Conservation (phyloP, 2,888 invertebrate species). For the Steinernema scapterisci region DNA sequence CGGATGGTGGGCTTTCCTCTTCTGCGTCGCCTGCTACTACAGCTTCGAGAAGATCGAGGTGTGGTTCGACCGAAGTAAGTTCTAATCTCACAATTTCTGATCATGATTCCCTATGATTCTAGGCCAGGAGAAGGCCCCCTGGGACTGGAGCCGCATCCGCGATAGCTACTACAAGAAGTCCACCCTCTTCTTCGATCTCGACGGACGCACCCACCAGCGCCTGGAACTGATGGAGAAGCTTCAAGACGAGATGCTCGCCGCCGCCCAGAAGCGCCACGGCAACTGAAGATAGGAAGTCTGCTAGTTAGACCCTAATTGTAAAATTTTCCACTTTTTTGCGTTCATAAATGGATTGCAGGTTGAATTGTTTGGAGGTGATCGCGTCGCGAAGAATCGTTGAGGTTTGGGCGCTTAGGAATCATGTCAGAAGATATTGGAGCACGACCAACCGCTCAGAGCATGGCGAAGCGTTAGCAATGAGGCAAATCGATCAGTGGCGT, state of each 20-base stretch:
- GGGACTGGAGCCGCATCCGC: conserved; percentile 65
- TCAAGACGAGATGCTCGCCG: conserved; percentile 64
- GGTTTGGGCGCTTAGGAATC: no score
- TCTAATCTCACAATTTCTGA: background rate
- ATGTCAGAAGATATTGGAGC: no score
- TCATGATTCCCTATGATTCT: conserved; percentile 16
- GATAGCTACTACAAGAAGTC: conserved; percentile 63
- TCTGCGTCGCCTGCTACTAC: conserved; percentile 53
- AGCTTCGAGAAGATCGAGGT: conserved; percentile 62
- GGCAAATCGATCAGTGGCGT: no score
- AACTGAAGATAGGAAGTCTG: background rate
- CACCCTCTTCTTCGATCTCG: conserved; percentile 56
- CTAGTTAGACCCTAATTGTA: background rate
- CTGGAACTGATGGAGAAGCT: conserved; percentile 60
- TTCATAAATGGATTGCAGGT: background rate
- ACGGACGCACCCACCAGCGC: conserved; percentile 59
- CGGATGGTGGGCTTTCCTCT: conserved; percentile 54
- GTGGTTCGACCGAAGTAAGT: conserved; percentile 63
- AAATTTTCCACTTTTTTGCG: background rate
- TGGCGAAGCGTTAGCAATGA: no score
- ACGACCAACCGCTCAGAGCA: no score
- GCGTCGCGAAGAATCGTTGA: background rate
- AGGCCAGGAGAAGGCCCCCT: conserved; percentile 58
- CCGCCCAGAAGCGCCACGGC: conserved; percentile 55
- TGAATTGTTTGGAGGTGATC: background rate